Conservation (phyloP, 1,140 invertebrate genomes). For the Dysdera silvatica region DNA sequence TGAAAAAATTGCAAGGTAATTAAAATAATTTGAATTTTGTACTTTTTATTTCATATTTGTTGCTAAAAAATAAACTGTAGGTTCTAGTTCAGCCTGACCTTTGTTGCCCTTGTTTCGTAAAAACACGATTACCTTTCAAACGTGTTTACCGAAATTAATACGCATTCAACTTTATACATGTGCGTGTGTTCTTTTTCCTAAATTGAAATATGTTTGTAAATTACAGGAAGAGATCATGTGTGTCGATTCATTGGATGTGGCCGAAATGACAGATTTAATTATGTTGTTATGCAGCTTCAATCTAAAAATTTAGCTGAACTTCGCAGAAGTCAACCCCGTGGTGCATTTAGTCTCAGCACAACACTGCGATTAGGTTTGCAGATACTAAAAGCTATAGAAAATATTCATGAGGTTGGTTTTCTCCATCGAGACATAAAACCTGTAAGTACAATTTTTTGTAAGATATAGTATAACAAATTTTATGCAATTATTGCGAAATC, state of each 20-base stretch:
- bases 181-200: no score
- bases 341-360: constrained; percentile 92
- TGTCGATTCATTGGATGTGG: constrained; percentile 97
- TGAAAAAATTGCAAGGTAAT: constrained; percentile 74
- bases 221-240: constrained; percentile 82
- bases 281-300: constrained; percentile 99
- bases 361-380: constrained; percentile 89
- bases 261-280: constrained; percentile 96
- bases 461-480: no score
- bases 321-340: constrained; percentile 80
- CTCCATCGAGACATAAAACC: constrained; percentile 75
- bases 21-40: not conserved
- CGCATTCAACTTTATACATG: no score
- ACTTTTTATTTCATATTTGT: no score
- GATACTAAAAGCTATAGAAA: constrained; percentile 95
- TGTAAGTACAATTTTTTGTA: no score
- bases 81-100: no score
- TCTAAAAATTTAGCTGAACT: constrained; percentile 96
- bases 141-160: no score
- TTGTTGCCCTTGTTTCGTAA: no score
- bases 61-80: no score
- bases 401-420: constrained; percentile 97
- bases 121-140: no score
- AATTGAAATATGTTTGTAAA: no score
- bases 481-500: no score